A percentile compares a stretch with the other conserved stretches of the same genome.
phyloP scores from a whole-genome alignment of 1,140 invertebrate species.

The Physella acuta region DNA sequence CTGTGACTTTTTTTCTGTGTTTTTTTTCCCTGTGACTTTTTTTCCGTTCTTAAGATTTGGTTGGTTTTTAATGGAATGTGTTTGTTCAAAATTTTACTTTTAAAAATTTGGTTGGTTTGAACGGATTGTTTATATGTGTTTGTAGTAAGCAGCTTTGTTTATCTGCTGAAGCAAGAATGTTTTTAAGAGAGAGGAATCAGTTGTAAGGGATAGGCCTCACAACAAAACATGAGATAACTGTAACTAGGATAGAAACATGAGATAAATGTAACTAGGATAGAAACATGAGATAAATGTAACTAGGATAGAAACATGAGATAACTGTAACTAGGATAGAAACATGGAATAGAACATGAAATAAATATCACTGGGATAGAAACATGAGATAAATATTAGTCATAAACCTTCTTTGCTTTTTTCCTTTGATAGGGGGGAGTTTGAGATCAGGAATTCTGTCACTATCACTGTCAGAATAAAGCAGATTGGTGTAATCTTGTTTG shows the following conservation, averaged over 20 bases:
- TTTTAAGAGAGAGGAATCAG: too few species aligned
- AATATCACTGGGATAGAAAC: neutral
- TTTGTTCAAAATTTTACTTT: too few species aligned
- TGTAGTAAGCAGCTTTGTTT: too few species aligned
- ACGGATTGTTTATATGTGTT: too few species aligned
- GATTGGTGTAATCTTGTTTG: slow-evolving; percentile 5
- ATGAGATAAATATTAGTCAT: neutral
- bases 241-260: neutral
- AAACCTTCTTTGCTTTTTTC: slow-evolving; percentile 8
- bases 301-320: neutral
- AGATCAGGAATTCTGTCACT: slow-evolving; percentile 8
- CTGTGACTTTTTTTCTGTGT: too few species aligned
- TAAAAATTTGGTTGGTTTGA: too few species aligned
- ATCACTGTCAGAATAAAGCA: neutral
- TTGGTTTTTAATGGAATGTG: too few species aligned
- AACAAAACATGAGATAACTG: neutral
- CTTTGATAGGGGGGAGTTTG: slow-evolving; percentile 4
- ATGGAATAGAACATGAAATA: neutral
- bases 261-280: neutral
- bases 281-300: neutral
- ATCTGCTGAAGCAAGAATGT: too few species aligned
- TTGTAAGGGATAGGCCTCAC: too few species aligned
- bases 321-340: neutral
- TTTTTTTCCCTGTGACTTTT: too few species aligned
- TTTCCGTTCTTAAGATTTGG: too few species aligned